Base-by-base conservation (phyloP, 2,113 vertebrate species). In the Hippocampus barbouri region DNA sequence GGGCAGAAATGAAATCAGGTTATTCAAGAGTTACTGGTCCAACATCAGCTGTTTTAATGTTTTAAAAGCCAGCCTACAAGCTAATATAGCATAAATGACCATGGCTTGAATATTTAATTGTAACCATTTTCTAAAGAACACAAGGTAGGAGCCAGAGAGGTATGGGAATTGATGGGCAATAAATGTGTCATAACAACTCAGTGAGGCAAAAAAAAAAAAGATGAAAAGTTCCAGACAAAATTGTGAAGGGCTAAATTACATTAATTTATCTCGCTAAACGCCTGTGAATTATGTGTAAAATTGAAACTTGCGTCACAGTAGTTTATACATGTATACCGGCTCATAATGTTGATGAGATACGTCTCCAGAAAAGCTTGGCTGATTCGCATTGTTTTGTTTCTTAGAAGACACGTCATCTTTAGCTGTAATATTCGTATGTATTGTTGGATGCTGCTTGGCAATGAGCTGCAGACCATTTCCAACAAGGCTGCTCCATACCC, bases 391-490 rank as follows among this genome's bases (percentile, higher is more conserved):
- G 21, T 38, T 69, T 73, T 61, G 15, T 27, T 60, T 56, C 11
- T 14, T 4, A n/a, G 63, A 18, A 71, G 62, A 71, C 41, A 7
- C 41, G 68, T 68, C 67, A 71, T 75, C 76, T 87, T 60, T 54
- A 63, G 34, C 78, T 80, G 85, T 76, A 85, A 66, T 82, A 70
- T 79, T 85, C 86, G 70, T 80, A 80, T 86, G 82, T 83, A 84
- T 89, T 89, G 88, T 85, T 86, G 85, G 88, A 89, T 92, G 91
- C 89, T 91, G 91, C 87, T 91, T 89, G 30, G 88, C 90, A 38
- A 88, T 86, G 81, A 89, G 85, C 88, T 90, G 89, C 91, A 90
- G 85, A 88, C 86, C 84, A 85, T 81, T 61, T 90, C 89, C 85
- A 89, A 89, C 78, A 88, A 88, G 89, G 86, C 87, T 89, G 85